Conservation (phyloP, 2,797 vertebrate species). For the Gephyroberyx darwinii region DNA sequence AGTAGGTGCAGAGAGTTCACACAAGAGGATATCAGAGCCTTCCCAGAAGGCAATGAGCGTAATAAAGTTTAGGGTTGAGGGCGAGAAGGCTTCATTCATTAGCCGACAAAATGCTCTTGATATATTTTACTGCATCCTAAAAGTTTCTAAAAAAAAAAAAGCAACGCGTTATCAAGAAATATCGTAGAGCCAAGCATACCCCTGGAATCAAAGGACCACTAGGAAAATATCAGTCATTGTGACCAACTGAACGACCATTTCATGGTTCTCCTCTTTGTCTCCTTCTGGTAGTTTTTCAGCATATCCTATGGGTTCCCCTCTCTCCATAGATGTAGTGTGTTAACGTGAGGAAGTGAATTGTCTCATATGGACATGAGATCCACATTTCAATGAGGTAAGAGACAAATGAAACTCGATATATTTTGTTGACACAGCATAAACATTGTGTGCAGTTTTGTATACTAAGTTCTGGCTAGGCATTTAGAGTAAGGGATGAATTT, state of each 20-base stretch:
- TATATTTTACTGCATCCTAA: constrained; percentile 53
- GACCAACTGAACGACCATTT: constrained; percentile 68
- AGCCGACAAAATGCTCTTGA: constrained; percentile 48
- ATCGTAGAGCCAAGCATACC: constrained; percentile 45
- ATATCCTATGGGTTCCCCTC: constrained; percentile 12
- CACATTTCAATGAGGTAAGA: constrained; percentile 57
- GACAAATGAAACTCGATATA: constrained; percentile 36
- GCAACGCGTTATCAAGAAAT: constrained; percentile 47
- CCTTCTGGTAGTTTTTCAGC: constrained; percentile 23
- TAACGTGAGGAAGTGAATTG: constrained; percentile 31
- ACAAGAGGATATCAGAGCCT: constrained; percentile 64
- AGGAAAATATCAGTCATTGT: constrained; percentile 72
- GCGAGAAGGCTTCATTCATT: constrained; percentile 56
- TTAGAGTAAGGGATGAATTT: constrained; percentile 36
- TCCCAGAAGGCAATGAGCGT: constrained; percentile 78
- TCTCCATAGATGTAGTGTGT: constrained; percentile 21
- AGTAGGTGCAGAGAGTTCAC: constrained; percentile 73
- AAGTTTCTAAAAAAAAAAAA: constrained; percentile 46
- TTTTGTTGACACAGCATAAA: constrained; percentile 44
- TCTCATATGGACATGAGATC: constrained; percentile 40
- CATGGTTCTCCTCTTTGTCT: constrained; percentile 61
- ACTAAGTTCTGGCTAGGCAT: constrained; percentile 33
- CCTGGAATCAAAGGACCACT: constrained; percentile 47
- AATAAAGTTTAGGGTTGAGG: constrained; percentile 49
- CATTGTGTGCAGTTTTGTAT: constrained; percentile 47